Conservation (phyloP, 2,888 invertebrate genomes). For the Byasa hedistus region DNA sequence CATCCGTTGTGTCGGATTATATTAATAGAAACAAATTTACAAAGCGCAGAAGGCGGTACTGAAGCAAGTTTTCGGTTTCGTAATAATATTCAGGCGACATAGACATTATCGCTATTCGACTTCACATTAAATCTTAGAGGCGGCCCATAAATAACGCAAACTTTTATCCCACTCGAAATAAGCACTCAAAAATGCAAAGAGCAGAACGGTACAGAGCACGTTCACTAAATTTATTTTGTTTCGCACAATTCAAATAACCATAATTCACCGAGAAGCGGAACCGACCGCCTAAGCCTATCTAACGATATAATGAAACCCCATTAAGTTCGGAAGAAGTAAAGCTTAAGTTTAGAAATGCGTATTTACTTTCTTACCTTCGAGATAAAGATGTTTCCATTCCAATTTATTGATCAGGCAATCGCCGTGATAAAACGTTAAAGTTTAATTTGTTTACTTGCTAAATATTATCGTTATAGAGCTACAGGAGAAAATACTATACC, state of each 20-base stretch:
- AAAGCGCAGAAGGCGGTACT: neutral
- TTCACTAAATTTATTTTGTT: slow-evolving; percentile 80
- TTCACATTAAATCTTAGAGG: slow-evolving; percentile 79
- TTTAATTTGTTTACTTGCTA: slow-evolving; percentile 34
- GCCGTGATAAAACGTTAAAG: slow-evolving; percentile 47
- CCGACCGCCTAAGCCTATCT: slow-evolving; percentile 72
- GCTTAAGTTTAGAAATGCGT: slow-evolving; percentile 67
- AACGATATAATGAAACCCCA: slow-evolving; percentile 79
- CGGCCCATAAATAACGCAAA: slow-evolving; percentile 76
- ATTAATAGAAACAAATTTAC: too few relatives aligned
- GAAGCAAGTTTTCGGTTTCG: slow-evolving; percentile 15
- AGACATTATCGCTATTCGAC: slow-evolving; percentile 78
- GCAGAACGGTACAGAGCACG: slow-evolving; percentile 78
- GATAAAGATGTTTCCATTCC: slow-evolving; percentile 74
- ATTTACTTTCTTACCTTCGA: slow-evolving; percentile 63
- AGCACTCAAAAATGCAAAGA: slow-evolving; percentile 81
- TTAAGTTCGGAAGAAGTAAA: slow-evolving; percentile 67
- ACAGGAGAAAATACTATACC: neutral
- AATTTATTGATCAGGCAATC: slow-evolving; percentile 68
- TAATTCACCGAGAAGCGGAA: slow-evolving; percentile 68
- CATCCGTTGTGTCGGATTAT: too few relatives aligned
- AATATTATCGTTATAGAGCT: slow-evolving; percentile 2
- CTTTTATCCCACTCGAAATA: slow-evolving; percentile 79
- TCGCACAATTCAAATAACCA: slow-evolving; percentile 80
- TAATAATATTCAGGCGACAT: slow-evolving; percentile 65